phyloP scores from a whole-genome alignment of 2,888 invertebrate species.

The Amiota communis region DNA sequence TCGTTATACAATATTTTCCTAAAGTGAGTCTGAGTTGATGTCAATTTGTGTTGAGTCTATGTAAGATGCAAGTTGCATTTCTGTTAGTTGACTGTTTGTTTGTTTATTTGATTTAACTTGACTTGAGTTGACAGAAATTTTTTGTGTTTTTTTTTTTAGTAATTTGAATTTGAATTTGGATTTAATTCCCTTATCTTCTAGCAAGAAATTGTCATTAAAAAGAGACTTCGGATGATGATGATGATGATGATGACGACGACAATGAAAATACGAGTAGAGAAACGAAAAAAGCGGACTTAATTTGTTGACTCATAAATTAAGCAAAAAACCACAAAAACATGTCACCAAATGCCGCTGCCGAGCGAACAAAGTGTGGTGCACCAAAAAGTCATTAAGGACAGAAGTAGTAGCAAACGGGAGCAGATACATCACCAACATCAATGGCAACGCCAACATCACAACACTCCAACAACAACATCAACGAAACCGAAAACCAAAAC shows the following conservation, averaged over 20 bases:
- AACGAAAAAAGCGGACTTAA: neutral
- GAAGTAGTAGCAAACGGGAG: neutral
- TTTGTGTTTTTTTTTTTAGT: neutral
- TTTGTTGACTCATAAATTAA: slow-evolving; percentile 24
- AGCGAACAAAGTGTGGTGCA: slow-evolving; percentile 1
- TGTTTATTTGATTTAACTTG: neutral
- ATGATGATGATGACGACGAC: neutral
- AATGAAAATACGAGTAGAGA: neutral
- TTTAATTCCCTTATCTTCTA: neutral
- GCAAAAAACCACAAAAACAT: slow-evolving; percentile 18
- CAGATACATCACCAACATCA: neutral
- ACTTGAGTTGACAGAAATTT: neutral
- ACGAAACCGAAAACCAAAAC: neutral
- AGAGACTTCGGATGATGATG: neutral
- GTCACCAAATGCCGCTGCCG: slow-evolving; percentile 3
- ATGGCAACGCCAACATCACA: neutral
- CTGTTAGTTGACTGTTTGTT: neutral
- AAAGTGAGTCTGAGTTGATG: slow-evolving; percentile 16
- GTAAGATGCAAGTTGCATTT: neutral
- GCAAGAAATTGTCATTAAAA: slow-evolving; percentile 7
- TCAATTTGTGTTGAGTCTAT: slow-evolving; percentile 20
- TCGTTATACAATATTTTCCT: neutral
- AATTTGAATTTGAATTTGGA: neutral
- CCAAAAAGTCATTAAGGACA: slow-evolving; percentile 29
- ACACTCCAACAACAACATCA: slow-evolving; percentile 12